Evolutionary conservation across 1,140 invertebrate genomes (phyloP).

Genomic region (Caenorhabditis brenneri): DNA sequence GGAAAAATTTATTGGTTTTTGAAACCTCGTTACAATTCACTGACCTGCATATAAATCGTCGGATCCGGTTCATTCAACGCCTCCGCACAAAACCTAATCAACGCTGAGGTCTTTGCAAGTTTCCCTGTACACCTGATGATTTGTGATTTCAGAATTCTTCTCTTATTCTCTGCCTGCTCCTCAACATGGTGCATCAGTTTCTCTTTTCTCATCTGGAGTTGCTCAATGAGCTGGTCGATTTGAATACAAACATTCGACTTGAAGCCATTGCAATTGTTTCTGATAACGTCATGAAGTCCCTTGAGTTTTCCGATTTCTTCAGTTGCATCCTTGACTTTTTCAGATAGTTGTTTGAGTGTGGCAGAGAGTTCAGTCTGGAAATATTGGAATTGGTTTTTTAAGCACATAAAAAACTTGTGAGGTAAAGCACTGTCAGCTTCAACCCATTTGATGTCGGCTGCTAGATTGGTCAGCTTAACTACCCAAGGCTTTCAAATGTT

Average conservation of each 20-base stretch:
- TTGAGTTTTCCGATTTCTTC: slow-evolving; percentile 96
- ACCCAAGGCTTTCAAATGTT: too few species aligned
- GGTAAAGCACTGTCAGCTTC: too few species aligned
- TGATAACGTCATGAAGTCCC: slow-evolving; percentile 84
- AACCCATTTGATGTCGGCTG: too few species aligned
- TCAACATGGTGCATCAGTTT: slow-evolving; percentile 83
- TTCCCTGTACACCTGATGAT: slow-evolving; percentile 82
- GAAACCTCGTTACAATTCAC: not conserved
- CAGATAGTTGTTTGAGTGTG: slow-evolving; percentile 92
- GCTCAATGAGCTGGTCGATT: slow-evolving; percentile 84
- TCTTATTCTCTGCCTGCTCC: slow-evolving; percentile 78
- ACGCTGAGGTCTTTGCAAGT: slow-evolving; percentile 87
- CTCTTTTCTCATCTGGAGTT: slow-evolving; percentile 82
- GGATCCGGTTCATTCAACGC: slow-evolving; percentile 96
- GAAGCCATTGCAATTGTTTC: slow-evolving; percentile 83
- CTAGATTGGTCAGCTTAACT: too few species aligned
- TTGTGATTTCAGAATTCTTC: slow-evolving; percentile 81
- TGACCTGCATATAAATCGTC: slow-evolving; percentile 87
- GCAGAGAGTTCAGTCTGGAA: slow-evolving; percentile 93
- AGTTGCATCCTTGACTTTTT: slow-evolving; percentile 92
- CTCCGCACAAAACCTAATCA: slow-evolving; percentile 97
- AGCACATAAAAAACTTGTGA: too few species aligned
- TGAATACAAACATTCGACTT: slow-evolving; percentile 83
- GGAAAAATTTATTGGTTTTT: slow-evolving; percentile 79
- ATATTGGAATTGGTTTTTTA: not conserved